phyloP scores from a whole-genome alignment of 1,140 invertebrate species.

The Zaprionus gabonicus region DNA sequence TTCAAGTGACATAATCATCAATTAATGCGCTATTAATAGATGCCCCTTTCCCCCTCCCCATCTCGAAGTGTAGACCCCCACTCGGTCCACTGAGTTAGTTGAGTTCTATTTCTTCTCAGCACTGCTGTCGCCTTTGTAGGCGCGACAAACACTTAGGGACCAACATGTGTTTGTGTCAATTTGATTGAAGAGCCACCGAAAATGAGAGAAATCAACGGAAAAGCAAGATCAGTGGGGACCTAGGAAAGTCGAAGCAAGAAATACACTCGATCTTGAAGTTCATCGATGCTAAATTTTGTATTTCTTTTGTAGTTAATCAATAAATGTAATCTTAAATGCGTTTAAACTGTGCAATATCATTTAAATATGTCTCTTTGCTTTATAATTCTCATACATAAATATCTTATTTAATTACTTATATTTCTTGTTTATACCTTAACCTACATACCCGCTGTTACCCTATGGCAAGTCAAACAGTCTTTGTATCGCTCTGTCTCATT shows the following conservation, averaged over 20 bases:
- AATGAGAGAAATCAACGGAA: slow-evolving; percentile 41
- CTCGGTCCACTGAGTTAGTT: neutral
- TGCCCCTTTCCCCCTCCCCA: slow-evolving; percentile 30
- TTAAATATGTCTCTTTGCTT: too few relatives aligned
- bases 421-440: neutral
- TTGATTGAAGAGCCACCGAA: slow-evolving; percentile 67
- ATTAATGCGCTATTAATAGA: slow-evolving; percentile 82
- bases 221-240: slow-evolving; percentile 1
- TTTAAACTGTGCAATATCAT: too few relatives aligned
- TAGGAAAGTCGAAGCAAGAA: slow-evolving; percentile 2
- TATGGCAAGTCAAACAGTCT: neutral
- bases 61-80: neutral
- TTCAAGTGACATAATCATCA: slow-evolving; percentile 82
- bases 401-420: too few relatives aligned
- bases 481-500: slow-evolving; percentile 19
- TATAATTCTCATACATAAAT: too few relatives aligned
- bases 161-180: slow-evolving; percentile 77
- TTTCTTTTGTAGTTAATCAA: too few relatives aligned
- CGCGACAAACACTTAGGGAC: slow-evolving; percentile 71
- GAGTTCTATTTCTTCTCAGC: slow-evolving; percentile 7
- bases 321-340: too few relatives aligned
- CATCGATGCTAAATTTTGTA: too few relatives aligned
- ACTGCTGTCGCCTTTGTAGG: slow-evolving; percentile 24
- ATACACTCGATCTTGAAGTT: slow-evolving; percentile 25
- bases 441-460: neutral